Conservation (phyloP, 2,888 invertebrate species). For the Polia nebulosa region DNA sequence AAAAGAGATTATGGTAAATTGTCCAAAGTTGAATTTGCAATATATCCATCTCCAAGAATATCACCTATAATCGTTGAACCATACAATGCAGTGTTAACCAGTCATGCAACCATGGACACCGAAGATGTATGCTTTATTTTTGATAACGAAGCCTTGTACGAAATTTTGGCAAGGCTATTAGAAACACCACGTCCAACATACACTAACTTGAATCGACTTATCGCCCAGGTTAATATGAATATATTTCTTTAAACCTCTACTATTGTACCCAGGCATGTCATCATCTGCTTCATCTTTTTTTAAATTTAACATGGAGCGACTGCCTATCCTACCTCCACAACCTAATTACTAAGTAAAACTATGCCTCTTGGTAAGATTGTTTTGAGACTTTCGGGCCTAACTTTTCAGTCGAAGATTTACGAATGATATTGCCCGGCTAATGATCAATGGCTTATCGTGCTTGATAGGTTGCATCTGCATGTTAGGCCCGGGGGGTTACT, state of each 20-base stretch:
- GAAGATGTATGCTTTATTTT: conserved; percentile 94
- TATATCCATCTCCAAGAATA: conserved; percentile 96
- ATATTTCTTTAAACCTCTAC: not conserved
- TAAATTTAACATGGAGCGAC: not conserved
- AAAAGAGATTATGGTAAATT: conserved; percentile 92
- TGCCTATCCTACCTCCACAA: not conserved
- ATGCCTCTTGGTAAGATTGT: not conserved
- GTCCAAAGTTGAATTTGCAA: conserved; percentile 92
- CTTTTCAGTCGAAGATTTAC: not conserved
- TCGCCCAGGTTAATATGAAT: conserved; percentile 91
- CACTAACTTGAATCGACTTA: conserved; percentile 95
- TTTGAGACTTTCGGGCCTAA: not conserved
- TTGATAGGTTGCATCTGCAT: not conserved
- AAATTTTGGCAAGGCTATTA: conserved; percentile 94
- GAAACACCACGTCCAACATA: conserved; percentile 95
- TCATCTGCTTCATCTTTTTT: not conserved
- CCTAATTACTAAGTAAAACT: not conserved
- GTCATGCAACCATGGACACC: conserved; percentile 93
- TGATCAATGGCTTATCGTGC: no score
- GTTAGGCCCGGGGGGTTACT: not conserved
- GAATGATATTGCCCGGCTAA: not conserved
- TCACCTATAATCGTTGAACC: conserved; percentile 95
- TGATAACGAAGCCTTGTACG: conserved; percentile 95
- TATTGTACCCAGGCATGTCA: not conserved
- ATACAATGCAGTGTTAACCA: conserved; percentile 93